Conservation (phyloP, 2,113 vertebrate genomes). For the Silurus meridionalis region DNA sequence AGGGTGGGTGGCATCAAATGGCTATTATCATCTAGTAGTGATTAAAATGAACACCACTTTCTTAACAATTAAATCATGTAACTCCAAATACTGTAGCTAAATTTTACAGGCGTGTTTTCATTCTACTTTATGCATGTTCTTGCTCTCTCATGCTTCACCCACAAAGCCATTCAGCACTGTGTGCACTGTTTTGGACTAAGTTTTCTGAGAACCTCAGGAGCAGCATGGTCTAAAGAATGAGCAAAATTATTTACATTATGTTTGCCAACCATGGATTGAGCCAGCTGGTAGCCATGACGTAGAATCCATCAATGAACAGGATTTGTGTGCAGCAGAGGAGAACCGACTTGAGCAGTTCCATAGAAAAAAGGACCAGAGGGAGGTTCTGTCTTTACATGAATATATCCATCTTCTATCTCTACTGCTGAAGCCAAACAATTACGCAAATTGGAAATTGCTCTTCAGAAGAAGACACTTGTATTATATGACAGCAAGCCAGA, state of each 20-base stretch:
- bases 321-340: slow-evolving; percentile 49
- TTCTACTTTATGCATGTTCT: slow-evolving; percentile 35
- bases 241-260: slow-evolving; percentile 58
- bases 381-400: slow-evolving; percentile 58
- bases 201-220: slow-evolving; percentile 60
- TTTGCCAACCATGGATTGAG: slow-evolving; percentile 64
- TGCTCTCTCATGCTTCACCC: slow-evolving; percentile 42
- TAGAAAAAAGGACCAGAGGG: slow-evolving; percentile 62
- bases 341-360: slow-evolving; percentile 54
- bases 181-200: slow-evolving; percentile 58
- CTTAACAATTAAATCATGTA: neutral
- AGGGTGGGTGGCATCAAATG: neutral
- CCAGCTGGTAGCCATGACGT: slow-evolving; percentile 64
- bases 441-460: slow-evolving; percentile 62
- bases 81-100: neutral
- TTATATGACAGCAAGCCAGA: slow-evolving; percentile 54
- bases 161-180: slow-evolving; percentile 60
- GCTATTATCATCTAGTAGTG: neutral
- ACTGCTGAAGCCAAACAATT: slow-evolving; percentile 60
- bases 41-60: neutral
- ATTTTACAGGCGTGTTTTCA: neutral
- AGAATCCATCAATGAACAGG: slow-evolving; percentile 64
- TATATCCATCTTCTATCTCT: slow-evolving; percentile 36
- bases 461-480: slow-evolving; percentile 53
- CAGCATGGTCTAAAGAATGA: slow-evolving; percentile 59